phyloP scores from a whole-genome alignment of 2,113 vertebrate genomes.

The Prietella phreatophila region DNA sequence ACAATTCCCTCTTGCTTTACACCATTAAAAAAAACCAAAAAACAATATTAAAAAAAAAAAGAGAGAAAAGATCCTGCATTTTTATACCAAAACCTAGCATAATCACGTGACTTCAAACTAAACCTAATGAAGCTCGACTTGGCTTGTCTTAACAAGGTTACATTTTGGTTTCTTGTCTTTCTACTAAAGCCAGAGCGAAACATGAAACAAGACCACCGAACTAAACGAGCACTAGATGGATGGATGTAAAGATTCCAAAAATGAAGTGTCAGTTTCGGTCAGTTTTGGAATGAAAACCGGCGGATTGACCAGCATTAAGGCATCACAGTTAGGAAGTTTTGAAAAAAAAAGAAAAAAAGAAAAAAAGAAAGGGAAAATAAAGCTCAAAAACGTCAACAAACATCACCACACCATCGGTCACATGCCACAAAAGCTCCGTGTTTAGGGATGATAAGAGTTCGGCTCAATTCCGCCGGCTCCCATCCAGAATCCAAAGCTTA shows the following conservation, averaged over 20 bases:
- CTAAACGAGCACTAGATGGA: conserved; percentile 55
- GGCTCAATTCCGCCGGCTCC: conserved; percentile 58
- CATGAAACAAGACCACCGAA: conserved; percentile 62
- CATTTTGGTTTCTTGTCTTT: conserved; percentile 37
- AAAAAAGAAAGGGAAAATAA: conserved; percentile 27
- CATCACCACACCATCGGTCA: conserved; percentile 68
- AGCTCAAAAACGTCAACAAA: not conserved
- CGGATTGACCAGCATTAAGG: conserved; percentile 43
- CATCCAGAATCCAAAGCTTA: conserved; percentile 63
- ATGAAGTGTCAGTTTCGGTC: conserved; percentile 52
- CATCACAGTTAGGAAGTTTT: conserved; percentile 20
- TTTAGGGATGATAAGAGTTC: conserved; percentile 12
- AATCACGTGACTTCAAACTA: conserved; percentile 60
- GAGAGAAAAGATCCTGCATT: conserved; percentile 55
- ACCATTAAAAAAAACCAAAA: not conserved
- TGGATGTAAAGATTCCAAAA: conserved; percentile 44
- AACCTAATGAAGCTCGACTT: conserved; percentile 60
- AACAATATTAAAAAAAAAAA: not conserved
- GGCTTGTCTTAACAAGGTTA: conserved; percentile 50
- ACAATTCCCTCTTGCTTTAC: conserved; percentile 58
- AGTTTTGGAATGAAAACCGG: conserved; percentile 2
- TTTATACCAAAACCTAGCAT: conserved; percentile 59
- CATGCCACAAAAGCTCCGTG: conserved; percentile 20
- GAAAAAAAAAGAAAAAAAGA: not conserved
- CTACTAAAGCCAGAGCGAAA: conserved; percentile 52